These are phyloP conservation scores for Phocides pigmalion DNA, from an alignment of 1,140 invertebrate species.

Conservation along the genomic window DNA sequence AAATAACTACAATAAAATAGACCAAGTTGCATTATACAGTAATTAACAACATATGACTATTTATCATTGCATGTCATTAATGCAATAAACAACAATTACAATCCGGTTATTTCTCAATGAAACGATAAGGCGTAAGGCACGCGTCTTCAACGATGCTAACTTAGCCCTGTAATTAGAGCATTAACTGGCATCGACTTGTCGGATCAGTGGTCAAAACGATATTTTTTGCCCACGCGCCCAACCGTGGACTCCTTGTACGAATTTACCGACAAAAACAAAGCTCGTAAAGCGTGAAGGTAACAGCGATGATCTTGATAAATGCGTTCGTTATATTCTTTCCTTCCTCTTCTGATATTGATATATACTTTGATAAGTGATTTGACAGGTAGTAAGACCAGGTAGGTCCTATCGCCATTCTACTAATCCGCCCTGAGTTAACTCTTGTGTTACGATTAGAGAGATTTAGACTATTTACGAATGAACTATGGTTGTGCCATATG, in stretches of 20 bases:
- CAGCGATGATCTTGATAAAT: not conserved
- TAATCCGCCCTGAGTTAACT: too few relatives aligned
- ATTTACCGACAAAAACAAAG: slow-evolving; percentile 17
- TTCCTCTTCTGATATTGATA: not conserved
- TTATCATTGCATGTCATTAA: too few relatives aligned
- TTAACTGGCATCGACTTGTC: slow-evolving; percentile 7
- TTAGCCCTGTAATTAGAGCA: slow-evolving; percentile 15
- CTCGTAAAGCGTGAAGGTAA: not conserved
- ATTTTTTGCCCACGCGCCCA: slow-evolving; percentile 1
- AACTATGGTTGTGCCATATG: too few relatives aligned
- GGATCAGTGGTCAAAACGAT: not conserved
- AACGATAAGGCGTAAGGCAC: not conserved
- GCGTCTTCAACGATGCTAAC: not conserved
- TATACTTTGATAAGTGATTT: too few relatives aligned
- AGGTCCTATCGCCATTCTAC: too few relatives aligned
- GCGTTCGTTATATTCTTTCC: not conserved
- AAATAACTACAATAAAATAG: too few relatives aligned
- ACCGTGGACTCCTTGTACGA: slow-evolving; percentile 47
- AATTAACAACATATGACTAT: too few relatives aligned
- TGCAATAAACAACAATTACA: not conserved
- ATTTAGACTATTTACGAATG: too few relatives aligned
- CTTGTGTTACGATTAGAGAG: too few relatives aligned
- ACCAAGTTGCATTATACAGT: too few relatives aligned
- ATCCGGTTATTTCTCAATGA: not conserved
- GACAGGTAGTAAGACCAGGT: too few relatives aligned